These are phyloP conservation scores for Formica aserva DNA, from an alignment of 2,888 invertebrate genomes.

Conservation along the genomic window DNA sequence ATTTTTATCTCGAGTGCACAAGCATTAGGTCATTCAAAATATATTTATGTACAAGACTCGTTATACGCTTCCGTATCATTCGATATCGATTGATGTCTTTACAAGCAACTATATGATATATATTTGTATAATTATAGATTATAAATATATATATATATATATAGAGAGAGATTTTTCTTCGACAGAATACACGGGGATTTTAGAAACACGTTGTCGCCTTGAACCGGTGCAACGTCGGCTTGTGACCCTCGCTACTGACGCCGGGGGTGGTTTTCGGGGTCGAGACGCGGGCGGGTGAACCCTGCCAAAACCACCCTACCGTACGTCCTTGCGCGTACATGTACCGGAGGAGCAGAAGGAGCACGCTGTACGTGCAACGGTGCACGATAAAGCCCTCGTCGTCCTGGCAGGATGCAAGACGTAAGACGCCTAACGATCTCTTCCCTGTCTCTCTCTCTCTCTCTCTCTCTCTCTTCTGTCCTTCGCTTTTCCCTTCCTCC, in stretches of 20 bases:
- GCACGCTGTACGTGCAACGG: constrained; percentile 76
- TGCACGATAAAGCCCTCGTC: constrained; percentile 82
- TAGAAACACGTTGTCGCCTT: constrained; percentile 62
- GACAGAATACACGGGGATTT: not conserved
- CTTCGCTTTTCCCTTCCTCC: constrained; percentile 49
- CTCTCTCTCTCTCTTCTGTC: constrained; percentile 60
- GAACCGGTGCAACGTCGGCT: constrained; percentile 77
- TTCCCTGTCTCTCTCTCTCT: constrained; percentile 57
- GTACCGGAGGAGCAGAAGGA: constrained; percentile 74
- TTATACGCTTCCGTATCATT: not conserved
- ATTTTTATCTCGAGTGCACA: not conserved
- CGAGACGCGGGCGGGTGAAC: constrained; percentile 77
- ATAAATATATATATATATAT: not conserved
- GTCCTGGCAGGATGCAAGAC: constrained; percentile 82
- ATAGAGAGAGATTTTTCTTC: not conserved
- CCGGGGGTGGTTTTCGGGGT: constrained; percentile 77
- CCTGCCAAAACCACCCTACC: constrained; percentile 84
- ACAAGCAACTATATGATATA: not conserved
- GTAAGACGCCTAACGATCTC: constrained; percentile 82
- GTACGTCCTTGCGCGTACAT: constrained; percentile 80
- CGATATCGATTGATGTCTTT: not conserved
- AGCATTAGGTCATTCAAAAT: not conserved
- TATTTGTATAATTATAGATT: too few species aligned
- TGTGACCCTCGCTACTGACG: constrained; percentile 76
- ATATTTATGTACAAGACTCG: not conserved